Conservation (phyloP, 2,113 vertebrate genomes). For the Malaclemys terrapin region DNA sequence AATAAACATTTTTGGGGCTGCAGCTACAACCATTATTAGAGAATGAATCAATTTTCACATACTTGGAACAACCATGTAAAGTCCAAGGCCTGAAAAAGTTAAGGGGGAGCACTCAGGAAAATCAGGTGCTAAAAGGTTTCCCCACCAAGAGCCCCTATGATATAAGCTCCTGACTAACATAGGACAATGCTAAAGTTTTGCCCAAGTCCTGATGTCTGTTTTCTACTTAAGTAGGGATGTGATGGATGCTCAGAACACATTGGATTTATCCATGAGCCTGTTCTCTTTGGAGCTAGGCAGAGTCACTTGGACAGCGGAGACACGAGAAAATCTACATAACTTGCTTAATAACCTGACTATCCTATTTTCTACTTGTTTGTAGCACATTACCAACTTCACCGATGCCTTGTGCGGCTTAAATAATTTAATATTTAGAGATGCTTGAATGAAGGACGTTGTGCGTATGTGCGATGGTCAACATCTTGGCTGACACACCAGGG, state of each 20-base stretch:
- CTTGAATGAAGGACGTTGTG: neutral
- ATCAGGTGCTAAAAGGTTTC: neutral
- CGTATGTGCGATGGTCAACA: neutral
- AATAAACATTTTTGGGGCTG: conserved; percentile 40
- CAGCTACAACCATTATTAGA: neutral
- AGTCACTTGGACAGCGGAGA: neutral
- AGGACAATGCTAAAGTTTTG: neutral
- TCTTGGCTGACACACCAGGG: neutral
- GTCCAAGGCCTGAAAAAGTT: neutral
- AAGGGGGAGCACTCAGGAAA: neutral
- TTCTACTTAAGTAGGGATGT: fast-evolving
- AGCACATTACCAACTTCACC: neutral
- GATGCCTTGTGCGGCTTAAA: neutral
- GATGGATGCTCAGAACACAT: fast-evolving
- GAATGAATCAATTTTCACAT: neutral
- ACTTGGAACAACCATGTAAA: neutral
- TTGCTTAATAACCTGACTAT: neutral
- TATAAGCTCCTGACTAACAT: neutral
- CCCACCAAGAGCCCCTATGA: neutral
- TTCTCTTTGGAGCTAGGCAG: neutral
- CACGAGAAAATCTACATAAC: neutral
- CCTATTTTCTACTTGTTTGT: neutral
- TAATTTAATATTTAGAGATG: neutral
- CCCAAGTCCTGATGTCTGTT: neutral
- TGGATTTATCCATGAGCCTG: neutral